phyloP scores from a whole-genome alignment of 2,888 invertebrate species.

The Dilophus febrilis region DNA sequence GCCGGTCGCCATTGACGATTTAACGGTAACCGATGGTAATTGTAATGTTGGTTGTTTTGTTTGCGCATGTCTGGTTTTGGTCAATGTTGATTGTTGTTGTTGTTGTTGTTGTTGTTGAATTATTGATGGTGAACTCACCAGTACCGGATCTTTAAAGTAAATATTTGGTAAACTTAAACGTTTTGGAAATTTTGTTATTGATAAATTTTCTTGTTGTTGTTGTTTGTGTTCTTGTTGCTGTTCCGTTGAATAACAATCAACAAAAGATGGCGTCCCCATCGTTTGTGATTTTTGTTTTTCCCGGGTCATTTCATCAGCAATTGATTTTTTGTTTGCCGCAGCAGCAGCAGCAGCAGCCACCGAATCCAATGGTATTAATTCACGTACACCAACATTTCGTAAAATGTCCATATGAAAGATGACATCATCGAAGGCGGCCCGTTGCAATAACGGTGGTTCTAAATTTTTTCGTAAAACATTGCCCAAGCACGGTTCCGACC shows the following conservation, averaged over 20 bases:
- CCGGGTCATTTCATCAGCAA: slow-evolving; percentile 13
- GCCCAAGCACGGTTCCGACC: slow-evolving; percentile 57
- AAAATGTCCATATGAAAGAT: slow-evolving; percentile 66
- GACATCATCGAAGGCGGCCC: slow-evolving; percentile 71
- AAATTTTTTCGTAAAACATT: slow-evolving; percentile 41
- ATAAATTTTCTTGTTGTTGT: slow-evolving; percentile 5
- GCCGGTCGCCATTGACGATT: not conserved
- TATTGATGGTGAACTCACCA: not conserved
- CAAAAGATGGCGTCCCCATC: too few species aligned
- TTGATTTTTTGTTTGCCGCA: too few species aligned
- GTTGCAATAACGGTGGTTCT: slow-evolving; percentile 66
- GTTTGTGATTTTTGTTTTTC: too few species aligned
- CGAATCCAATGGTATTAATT: slow-evolving; percentile 19
- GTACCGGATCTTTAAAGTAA: slow-evolving; percentile 16
- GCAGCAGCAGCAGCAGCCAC: slow-evolving; percentile 14
- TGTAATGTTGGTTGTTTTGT: not conserved
- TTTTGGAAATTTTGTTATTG: slow-evolving; percentile 6
- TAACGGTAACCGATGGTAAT: too few species aligned
- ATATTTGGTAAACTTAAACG: slow-evolving; percentile 27
- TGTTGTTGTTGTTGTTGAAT: slow-evolving; percentile 3
- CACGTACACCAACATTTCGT: slow-evolving; percentile 54
- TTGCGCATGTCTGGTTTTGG: too few species aligned
- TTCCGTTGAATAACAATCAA: too few species aligned
- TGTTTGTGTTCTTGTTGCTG: too few species aligned
- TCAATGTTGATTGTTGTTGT: slow-evolving; percentile 4